These are phyloP conservation scores for Andinoacara biseriatus DNA, from an alignment of 2,113 vertebrate species.

Conservation along the genomic window DNA sequence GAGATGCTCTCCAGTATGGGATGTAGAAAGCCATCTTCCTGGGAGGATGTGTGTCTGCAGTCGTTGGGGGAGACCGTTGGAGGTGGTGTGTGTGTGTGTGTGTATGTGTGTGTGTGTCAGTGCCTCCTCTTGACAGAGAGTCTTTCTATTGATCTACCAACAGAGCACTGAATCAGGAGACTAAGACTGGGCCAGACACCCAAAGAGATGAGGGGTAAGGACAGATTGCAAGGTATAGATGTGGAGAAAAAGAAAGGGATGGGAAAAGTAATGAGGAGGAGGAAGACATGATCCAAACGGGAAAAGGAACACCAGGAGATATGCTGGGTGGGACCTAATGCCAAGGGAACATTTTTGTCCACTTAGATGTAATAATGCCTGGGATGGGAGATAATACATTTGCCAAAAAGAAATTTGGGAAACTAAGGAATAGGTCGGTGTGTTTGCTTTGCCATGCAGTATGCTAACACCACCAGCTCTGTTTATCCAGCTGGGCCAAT, in stretches of 20 bases:
- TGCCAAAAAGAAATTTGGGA: not conserved
- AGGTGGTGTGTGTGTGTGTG: not conserved
- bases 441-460: slow-evolving; percentile 32
- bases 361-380: slow-evolving; percentile 28
- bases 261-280: not conserved
- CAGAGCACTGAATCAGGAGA: slow-evolving; percentile 74
- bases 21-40: slow-evolving; percentile 42
- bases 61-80: slow-evolving; percentile 35
- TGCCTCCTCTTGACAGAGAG: slow-evolving; percentile 62
- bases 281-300: slow-evolving; percentile 4
- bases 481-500: slow-evolving; percentile 75
- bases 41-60: slow-evolving; percentile 58
- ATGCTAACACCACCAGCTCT: slow-evolving; percentile 51
- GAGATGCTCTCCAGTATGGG: slow-evolving; percentile 31
- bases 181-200: slow-evolving; percentile 52
- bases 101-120: not conserved
- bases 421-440: slow-evolving; percentile 19
- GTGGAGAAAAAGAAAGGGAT: slow-evolving; percentile 13
- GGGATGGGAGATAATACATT: slow-evolving; percentile 1
- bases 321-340: slow-evolving; percentile 23
- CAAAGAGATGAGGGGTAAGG: slow-evolving; percentile 44
- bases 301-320: not conserved
- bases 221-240: slow-evolving; percentile 31
- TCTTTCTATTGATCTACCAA: slow-evolving; percentile 74
- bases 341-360: slow-evolving; percentile 42